phyloP scores from a whole-genome alignment of 2,888 invertebrate species.

The Luffia ferchaultella region DNA sequence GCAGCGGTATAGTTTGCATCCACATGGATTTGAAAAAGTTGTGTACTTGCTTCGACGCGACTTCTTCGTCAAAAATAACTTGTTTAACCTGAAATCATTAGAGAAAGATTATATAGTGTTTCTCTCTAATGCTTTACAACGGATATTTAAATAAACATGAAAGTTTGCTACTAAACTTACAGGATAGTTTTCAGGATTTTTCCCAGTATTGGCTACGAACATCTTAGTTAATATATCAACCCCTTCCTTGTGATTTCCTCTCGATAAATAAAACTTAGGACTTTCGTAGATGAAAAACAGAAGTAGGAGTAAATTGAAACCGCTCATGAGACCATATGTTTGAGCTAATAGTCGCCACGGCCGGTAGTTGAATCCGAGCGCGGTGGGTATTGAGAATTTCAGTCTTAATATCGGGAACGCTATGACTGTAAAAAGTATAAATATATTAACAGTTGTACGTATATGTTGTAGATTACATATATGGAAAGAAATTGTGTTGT shows the following conservation, averaged over 20 bases:
- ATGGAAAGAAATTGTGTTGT: conserved; percentile 4
- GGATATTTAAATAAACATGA: not conserved
- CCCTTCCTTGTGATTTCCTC: conserved; percentile 9
- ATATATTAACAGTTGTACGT: too few species aligned
- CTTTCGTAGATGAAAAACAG: conserved; percentile 6
- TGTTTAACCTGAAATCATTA: conserved; percentile 10
- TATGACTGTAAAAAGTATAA: not conserved
- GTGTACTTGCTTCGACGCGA: conserved; percentile 3
- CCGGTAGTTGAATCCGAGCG: not conserved
- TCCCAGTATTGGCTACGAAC: conserved; percentile 10
- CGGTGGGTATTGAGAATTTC: not conserved
- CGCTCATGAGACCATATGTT: not conserved
- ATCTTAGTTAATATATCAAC: conserved; percentile 9
- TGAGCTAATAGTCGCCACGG: not conserved
- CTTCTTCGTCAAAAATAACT: conserved; percentile 9
- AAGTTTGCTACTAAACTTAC: conserved; percentile 9
- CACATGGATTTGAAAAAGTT: conserved; percentile 11
- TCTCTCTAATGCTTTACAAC: not conserved
- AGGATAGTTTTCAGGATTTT: conserved; percentile 4
- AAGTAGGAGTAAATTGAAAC: not conserved
- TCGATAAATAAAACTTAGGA: conserved; percentile 12
- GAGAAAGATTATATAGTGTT: not conserved
- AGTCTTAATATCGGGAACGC: not conserved
- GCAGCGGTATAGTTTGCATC: conserved; percentile 12
- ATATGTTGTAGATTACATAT: too few species aligned